A percentile compares a stretch with the other conserved stretches of the same genome.
Evolutionary conservation across 2,113 vertebrate genomes (phyloP).

Genomic region (Stictonetta naevosa): DNA sequence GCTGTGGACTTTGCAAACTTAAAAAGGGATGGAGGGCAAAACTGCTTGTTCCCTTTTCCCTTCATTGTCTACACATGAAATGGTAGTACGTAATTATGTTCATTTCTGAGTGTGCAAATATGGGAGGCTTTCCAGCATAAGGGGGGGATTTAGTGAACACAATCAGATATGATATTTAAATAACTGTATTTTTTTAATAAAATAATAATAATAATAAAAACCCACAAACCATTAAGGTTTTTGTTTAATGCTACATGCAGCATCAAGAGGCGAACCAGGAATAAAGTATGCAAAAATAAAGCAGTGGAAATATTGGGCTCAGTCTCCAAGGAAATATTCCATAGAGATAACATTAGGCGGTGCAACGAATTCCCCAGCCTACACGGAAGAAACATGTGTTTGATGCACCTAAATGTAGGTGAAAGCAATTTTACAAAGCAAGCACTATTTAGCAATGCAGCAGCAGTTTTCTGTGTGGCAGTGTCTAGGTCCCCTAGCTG

Average conservation of each 20-base stretch:
- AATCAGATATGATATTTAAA: not conserved
- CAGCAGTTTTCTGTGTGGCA: not conserved
- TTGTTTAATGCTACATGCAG: not conserved
- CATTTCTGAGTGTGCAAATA: not conserved
- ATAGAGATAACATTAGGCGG: not conserved
- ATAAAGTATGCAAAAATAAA: not conserved
- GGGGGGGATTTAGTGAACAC: not conserved
- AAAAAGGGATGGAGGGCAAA: not conserved
- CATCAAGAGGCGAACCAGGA: not conserved
- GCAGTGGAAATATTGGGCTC: not conserved
- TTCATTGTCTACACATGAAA: not conserved
- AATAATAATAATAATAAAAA: not conserved
- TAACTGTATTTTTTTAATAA: not conserved
- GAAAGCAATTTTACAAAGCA: not conserved
- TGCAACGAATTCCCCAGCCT: not conserved
- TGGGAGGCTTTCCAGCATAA: not conserved
- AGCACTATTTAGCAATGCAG: not conserved
- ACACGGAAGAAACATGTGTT: not conserved
- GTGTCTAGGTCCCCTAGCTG: rapidly evolving
- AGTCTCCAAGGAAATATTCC: not conserved
- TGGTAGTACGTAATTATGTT: not conserved
- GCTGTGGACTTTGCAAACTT: not conserved
- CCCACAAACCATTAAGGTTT: not conserved
- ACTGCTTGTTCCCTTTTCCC: not conserved
- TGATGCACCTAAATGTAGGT: not conserved